phyloP scores from a whole-genome alignment of 1,140 invertebrate species.

The Camponotus pennsylvanicus region DNA sequence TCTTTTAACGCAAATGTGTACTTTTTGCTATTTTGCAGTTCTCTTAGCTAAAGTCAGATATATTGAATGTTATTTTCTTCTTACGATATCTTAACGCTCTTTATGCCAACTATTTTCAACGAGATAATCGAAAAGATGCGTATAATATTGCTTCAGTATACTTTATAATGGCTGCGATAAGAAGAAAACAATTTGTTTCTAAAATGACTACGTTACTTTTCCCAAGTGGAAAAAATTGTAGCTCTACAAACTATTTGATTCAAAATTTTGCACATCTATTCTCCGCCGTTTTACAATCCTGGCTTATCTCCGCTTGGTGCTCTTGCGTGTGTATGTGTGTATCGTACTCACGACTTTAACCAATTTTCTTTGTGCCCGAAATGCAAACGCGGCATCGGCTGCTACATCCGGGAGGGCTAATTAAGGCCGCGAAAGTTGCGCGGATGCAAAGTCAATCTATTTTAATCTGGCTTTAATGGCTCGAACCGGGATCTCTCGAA shows the following conservation, averaged over 20 bases:
- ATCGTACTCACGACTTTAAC: conserved; percentile 4
- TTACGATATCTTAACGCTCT: neutral
- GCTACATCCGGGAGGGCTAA: neutral
- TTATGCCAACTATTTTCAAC: neutral
- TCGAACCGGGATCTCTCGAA: conserved; percentile 13
- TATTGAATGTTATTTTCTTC: neutral
- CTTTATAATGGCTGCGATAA: neutral
- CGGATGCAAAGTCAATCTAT: conserved; percentile 54
- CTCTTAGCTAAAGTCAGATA: neutral
- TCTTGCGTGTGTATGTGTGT: neutral
- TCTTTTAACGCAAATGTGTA: conserved; percentile 21
- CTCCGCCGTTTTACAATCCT: neutral
- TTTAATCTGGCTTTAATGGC: conserved; percentile 51
- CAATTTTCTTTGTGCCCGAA: conserved; percentile 20
- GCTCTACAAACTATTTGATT: neutral
- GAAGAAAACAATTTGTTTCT: neutral
- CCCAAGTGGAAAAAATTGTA: neutral
- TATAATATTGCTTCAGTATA: neutral
- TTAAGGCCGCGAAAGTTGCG: conserved; percentile 21
- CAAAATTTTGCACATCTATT: neutral
- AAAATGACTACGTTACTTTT: neutral
- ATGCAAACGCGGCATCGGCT: neutral
- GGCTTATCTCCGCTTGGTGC: conserved; percentile 3
- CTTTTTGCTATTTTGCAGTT: conserved; percentile 20
- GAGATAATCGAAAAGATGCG: neutral